Percentiles rank a stretch among this genome's conserved stretches.
Conservation (phyloP, 2,113 vertebrate genomes). For the Lonchura striata region DNA sequence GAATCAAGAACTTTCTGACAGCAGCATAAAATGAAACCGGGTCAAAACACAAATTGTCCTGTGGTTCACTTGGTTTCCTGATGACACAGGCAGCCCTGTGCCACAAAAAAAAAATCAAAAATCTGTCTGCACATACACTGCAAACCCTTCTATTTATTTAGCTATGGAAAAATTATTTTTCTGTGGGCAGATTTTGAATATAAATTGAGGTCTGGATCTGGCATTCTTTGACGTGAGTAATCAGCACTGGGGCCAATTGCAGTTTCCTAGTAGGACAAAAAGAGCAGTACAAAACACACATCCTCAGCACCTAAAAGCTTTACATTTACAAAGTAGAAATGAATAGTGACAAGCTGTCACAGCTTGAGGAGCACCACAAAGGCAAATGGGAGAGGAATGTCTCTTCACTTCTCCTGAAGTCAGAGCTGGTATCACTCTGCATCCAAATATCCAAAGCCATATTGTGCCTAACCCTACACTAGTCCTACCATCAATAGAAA, state of each 20-base stretch:
- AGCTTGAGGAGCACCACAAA: not conserved
- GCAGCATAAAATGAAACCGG: not conserved
- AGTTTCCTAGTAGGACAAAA: not conserved
- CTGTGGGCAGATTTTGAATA: not conserved
- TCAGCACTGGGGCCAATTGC: not conserved
- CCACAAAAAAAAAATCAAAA: not conserved
- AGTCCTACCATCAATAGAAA: not conserved
- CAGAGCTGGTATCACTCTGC: not conserved
- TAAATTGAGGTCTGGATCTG: not conserved
- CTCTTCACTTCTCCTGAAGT: not conserved
- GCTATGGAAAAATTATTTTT: not conserved
- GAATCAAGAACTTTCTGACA: not conserved
- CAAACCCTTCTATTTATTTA: not conserved
- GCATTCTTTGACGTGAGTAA: not conserved
- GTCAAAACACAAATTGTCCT: not conserved
- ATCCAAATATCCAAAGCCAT: not conserved
- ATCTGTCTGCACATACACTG: not conserved
- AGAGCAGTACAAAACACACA: not conserved
- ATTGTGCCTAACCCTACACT: not conserved
- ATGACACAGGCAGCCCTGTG: not conserved
- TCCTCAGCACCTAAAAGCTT: not conserved
- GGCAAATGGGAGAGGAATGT: not conserved
- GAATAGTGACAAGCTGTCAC: not conserved
- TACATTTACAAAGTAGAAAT: not conserved
- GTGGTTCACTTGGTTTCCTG: not conserved